Base-by-base conservation (phyloP, 2,797 vertebrate genomes). In the Emydoidea blandingii region DNA sequence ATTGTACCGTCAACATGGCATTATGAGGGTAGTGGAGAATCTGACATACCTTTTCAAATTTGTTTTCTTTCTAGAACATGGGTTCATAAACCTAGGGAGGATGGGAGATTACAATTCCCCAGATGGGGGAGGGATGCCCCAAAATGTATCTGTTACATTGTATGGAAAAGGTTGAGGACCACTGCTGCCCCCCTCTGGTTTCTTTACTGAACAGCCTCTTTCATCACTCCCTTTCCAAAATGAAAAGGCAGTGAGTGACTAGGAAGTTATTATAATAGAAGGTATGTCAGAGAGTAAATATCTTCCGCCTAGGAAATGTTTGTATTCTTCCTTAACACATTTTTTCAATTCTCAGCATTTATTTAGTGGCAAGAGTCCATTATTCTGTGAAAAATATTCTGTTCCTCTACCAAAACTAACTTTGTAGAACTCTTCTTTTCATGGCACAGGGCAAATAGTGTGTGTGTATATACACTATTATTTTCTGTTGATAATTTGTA, bases 41-140 rank as follows among this genome's bases (percentile, higher is more conserved):
- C 31, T n/a, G 59, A 62, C 59, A 68, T 68, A 68, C 62, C 62
- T 19, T 16, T 68, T 37, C 62, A 68, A 37, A 68, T 68, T 37
- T 29, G 56, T 57, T n/a, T n/a, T 68, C 34, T 19, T 68, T 68
- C 18, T 68, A n/a, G 62, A 65, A 34, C 0, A 0, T 76, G 12
- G 41, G 23, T 29, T 76, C 72, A 76, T 25, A 29, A 21, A 8
- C 10, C 23, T 47, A 21, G 41, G 41, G 72, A 29, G 1, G 27
- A 29, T 57, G 27, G 27, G 56, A 57, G 56, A 57, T 57, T 57
- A 27, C 56, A 27, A 12, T 29, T 57, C 12, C 72, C 72, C 21
- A 41, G 37, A 21, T 27, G 41, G 23, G 41, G 25, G 72, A 74
- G 12, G 72, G 72, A 27, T 76, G 25, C 72, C 41, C 72, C 23